Percentiles rank a stretch among this genome's conserved stretches.
Conservation (phyloP, 1,140 invertebrate species). For the Parapsyche elsis region DNA sequence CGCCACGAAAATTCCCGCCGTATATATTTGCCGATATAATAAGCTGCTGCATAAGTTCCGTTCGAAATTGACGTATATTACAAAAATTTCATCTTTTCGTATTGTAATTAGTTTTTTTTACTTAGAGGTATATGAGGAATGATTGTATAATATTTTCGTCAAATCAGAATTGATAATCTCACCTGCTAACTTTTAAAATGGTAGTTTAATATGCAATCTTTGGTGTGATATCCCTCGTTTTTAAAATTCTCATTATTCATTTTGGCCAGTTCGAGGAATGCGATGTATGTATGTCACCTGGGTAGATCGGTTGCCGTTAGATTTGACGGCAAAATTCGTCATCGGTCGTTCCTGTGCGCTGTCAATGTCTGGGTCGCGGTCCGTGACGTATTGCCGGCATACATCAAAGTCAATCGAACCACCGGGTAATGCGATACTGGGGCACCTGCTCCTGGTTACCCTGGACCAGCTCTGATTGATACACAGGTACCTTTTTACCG, state of each 20-base stretch:
- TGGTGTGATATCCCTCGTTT: no score
- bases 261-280: no score
- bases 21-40: neutral
- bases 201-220: no score
- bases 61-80: neutral
- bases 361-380: constrained; percentile 15
- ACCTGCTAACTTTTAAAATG: no score
- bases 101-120: no score
- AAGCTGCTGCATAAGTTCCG: neutral
- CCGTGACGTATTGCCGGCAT: constrained; percentile 33
- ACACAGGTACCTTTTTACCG: neutral
- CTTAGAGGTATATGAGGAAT: no score
- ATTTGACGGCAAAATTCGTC: neutral
- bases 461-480: neutral
- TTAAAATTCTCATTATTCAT: neutral
- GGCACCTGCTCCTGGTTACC: neutral
- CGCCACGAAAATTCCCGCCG: neutral
- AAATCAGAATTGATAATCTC: no score
- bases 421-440: neutral
- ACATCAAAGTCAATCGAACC: constrained; percentile 34
- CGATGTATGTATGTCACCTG: no score
- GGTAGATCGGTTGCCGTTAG: no score
- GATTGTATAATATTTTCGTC: neutral
- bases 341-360: neutral
- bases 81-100: no score